Evolutionary conservation across 2,888 invertebrate species (phyloP).

Genomic region (Dione juno): DNA sequence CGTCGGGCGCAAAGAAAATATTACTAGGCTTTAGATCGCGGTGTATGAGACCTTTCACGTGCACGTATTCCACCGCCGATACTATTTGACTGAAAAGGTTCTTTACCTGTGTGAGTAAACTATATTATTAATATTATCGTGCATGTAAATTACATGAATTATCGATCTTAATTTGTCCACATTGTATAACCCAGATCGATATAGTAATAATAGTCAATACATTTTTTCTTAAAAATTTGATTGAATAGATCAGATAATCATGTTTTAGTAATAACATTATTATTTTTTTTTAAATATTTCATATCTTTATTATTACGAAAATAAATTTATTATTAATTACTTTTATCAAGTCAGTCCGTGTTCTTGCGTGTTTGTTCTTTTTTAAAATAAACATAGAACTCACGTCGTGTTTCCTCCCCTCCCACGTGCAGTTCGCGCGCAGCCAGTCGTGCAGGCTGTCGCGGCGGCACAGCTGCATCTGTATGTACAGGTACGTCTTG

Average conservation of each 20-base stretch:
- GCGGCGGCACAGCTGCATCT: slow-evolving; percentile 97
- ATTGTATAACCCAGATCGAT: too few relatives aligned
- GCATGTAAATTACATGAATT: too few relatives aligned
- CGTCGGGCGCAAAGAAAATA: slow-evolving; percentile 94
- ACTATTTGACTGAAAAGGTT: slow-evolving; percentile 95
- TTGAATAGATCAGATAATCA: too few relatives aligned
- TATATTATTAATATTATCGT: not conserved
- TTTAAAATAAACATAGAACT: not conserved
- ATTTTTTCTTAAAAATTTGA: too few relatives aligned
- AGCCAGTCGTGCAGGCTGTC: slow-evolving; percentile 97
- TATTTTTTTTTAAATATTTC: too few relatives aligned
- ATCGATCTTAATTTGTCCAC: too few relatives aligned
- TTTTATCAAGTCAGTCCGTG: not conserved
- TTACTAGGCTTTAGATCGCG: slow-evolving; percentile 94
- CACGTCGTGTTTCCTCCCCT: slow-evolving; percentile 72
- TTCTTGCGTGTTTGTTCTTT: not conserved
- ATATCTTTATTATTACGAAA: too few relatives aligned
- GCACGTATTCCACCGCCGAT: slow-evolving; percentile 97
- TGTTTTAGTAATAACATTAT: too few relatives aligned
- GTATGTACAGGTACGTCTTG: slow-evolving; percentile 94
- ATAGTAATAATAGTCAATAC: too few relatives aligned
- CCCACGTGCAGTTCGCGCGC: slow-evolving; percentile 77
- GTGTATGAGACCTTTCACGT: slow-evolving; percentile 95
- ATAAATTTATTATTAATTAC: too few relatives aligned
- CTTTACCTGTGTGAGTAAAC: slow-evolving; percentile 71